Evolutionary conservation across 2,797 vertebrate species (phyloP), one percentile per base, ranked within the genome.

Genomic region (Tauraco hartlaubi): DNA sequence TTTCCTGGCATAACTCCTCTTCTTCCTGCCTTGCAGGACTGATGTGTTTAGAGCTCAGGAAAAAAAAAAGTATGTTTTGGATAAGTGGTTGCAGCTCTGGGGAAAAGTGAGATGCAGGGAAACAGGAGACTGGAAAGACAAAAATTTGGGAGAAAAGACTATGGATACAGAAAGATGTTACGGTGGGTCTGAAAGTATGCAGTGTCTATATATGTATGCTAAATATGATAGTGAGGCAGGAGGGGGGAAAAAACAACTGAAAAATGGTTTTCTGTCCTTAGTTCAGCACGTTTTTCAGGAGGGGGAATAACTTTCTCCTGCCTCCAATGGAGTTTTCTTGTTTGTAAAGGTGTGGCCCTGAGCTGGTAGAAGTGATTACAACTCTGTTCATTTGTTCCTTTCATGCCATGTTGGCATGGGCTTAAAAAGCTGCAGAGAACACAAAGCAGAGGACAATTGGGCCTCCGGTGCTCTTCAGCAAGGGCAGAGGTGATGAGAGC

Each of bases 381-480:
- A 17, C 55, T 58, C 26, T 58, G 23, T 43, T 85, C 21, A 15
- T 35, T 86, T 80, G 19, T 90, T 87, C 83, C 49, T 69, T 59
- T 72, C n/a, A 11, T 84, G 62, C 71, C 69, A 28, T 2, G 2
- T 5, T 88, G 75, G 18, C 23, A 11, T 8, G n/a, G 31, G 21
- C 9, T 69, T 85, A 61, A 82, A 79, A 90, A 88, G 35, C 51
- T 66, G 20, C 21, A 14, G 52, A 51, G 49, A 51, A 51, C 15
- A 51, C 13, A 23, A 28, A 51, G 49, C 49, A 51, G 63, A 33
- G 33, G 6, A 67, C 12, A 56, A 43, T 61, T 2, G 0, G 15
- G 31, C 37, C 26, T 58, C 15, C 1, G 1, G 9, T 18, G 14
- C 46, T 78, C 28, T 58, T 51, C 22, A 6, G 41, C 0, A 0